Conservation (phyloP, 1,140 invertebrate genomes). For the Acromyrmex charruanus region DNA sequence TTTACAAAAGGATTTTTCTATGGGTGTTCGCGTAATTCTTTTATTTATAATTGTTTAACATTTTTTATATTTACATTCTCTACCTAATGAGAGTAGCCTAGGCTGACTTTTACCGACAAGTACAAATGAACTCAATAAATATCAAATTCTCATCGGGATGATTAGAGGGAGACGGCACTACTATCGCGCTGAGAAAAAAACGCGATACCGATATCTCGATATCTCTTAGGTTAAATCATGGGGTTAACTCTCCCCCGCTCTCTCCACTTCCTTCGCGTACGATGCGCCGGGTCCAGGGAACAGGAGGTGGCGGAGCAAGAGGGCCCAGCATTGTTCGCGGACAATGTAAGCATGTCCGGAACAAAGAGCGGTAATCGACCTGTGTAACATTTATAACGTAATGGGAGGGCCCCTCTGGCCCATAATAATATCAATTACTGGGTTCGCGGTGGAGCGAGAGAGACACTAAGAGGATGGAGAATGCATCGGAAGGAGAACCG, state of each 20-base stretch:
- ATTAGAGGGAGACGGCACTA: neutral
- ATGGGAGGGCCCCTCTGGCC: slow-evolving; percentile 78
- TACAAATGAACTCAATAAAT: slow-evolving; percentile 41
- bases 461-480: slow-evolving; percentile 39
- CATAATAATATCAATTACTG: slow-evolving; percentile 83
- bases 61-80: neutral
- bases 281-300: slow-evolving; percentile 55
- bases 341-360: slow-evolving; percentile 78
- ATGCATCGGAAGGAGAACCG: slow-evolving; percentile 1
- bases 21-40: neutral
- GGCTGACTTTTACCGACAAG: neutral
- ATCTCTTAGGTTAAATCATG: slow-evolving; percentile 72
- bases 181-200: neutral
- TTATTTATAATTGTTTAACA: neutral
- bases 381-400: slow-evolving; percentile 83
- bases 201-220: slow-evolving; percentile 63
- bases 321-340: slow-evolving; percentile 76
- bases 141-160: slow-evolving; percentile 39
- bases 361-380: slow-evolving; percentile 80
- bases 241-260: slow-evolving; percentile 66
- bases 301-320: slow-evolving; percentile 68
- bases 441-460: slow-evolving; percentile 54
- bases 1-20: neutral
- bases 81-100: neutral
- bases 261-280: slow-evolving; percentile 60